Evolutionary conservation across 2,888 invertebrate species (phyloP).

Genomic region (Bimastos eiseni): DNA sequence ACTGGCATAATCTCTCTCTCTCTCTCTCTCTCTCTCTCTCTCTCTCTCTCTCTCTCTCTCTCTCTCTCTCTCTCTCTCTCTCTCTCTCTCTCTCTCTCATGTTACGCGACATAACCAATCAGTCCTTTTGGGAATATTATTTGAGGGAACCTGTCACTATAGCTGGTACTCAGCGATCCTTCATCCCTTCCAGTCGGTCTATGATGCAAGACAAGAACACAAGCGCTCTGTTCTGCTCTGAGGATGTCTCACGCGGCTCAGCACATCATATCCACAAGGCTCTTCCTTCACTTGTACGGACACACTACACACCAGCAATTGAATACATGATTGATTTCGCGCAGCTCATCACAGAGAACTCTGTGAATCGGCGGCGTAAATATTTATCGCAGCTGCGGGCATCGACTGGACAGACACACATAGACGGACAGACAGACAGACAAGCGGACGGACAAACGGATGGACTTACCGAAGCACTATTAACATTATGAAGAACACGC

Average conservation of each 20-base stretch:
- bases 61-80: too few relatives aligned
- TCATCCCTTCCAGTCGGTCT: not conserved
- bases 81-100: too few relatives aligned
- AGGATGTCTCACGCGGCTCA: not conserved
- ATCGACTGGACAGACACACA: too few relatives aligned
- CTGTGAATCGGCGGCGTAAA: not conserved
- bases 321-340: not conserved
- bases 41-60: too few relatives aligned
- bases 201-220: not conserved
- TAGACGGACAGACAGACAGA: not conserved
- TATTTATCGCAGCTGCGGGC: too few relatives aligned
- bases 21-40: too few relatives aligned
- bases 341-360: not conserved
- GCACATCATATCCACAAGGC: not conserved
- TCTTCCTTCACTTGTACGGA: not conserved
- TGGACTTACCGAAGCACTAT: not conserved
- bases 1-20: too few relatives aligned
- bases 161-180: not conserved
- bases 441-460: not conserved
- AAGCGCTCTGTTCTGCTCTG: too few relatives aligned
- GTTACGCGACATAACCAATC: not conserved
- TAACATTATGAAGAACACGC: not conserved
- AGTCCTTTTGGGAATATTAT: not conserved
- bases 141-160: not conserved
- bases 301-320: not conserved